Percentiles rank a stretch among this genome's conserved stretches.
Conservation (phyloP, 1,140 invertebrate species). For the Panulirus ornatus region DNA sequence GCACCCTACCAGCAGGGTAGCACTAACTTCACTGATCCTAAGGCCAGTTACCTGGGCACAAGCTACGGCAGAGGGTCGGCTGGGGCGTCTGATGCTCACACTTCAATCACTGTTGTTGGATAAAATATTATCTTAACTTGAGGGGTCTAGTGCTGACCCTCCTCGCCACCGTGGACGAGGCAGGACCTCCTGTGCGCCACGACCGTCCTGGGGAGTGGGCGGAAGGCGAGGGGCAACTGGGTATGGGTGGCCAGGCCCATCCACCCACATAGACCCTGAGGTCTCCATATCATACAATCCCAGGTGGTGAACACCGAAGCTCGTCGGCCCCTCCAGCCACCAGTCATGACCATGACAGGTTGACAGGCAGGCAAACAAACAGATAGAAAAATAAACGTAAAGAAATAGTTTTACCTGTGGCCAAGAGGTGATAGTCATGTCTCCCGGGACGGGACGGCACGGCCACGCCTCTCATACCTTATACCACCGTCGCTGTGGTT, state of each 20-base stretch:
- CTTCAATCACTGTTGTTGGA: slow-evolving; percentile 10
- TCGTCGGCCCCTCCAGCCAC: not conserved
- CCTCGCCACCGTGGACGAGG: not conserved
- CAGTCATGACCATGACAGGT: slow-evolving; percentile 40
- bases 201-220: not conserved
- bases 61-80: not conserved
- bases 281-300: slow-evolving; percentile 35
- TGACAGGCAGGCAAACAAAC: slow-evolving; percentile 49
- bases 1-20: too few species aligned
- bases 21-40: too few species aligned
- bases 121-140: slow-evolving; percentile 19
- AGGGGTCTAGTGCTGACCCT: slow-evolving; percentile 13
- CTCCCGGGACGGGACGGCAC: too few species aligned
- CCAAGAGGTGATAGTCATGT: slow-evolving; percentile 11
- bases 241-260: not conserved
- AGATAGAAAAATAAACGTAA: slow-evolving; percentile 45
- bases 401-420: slow-evolving; percentile 44
- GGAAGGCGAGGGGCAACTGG: not conserved
- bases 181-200: too few species aligned
- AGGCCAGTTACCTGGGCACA: too few species aligned
- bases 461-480: too few species aligned
- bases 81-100: not conserved
- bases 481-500: too few species aligned
- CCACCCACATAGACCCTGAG: not conserved
- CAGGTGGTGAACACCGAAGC: not conserved